Evolutionary conservation across 1,140 invertebrate genomes (phyloP).

Genomic region (Zaprionus camerounensis): DNA sequence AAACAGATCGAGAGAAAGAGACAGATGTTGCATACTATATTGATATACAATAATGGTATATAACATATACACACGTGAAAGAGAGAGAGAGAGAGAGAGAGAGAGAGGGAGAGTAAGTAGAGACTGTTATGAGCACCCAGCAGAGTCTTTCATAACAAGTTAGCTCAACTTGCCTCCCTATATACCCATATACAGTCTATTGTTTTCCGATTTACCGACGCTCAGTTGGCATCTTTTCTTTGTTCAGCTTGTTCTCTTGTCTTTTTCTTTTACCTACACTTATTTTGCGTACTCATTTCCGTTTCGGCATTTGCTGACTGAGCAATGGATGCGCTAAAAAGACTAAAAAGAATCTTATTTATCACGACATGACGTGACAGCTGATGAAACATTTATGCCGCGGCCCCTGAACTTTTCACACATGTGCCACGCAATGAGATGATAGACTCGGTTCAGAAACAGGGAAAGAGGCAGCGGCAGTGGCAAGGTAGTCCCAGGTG

Average conservation of each 20-base stretch:
- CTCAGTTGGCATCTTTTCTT: not conserved
- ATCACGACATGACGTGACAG: constrained; percentile 70
- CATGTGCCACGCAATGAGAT: constrained; percentile 10
- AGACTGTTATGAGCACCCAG: not conserved
- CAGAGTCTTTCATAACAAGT: not conserved
- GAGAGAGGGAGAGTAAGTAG: too few species aligned
- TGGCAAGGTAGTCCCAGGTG: constrained; percentile 10
- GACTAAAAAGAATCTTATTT: constrained; percentile 59
- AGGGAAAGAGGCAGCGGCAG: not conserved
- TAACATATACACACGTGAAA: not conserved
- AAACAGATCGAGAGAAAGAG: too few species aligned
- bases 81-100: too few species aligned
- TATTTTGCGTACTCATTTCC: constrained; percentile 73
- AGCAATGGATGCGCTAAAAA: constrained; percentile 63
- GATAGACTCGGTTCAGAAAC: constrained; percentile 10
- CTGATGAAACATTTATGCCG: constrained; percentile 75
- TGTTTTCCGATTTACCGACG: not conserved
- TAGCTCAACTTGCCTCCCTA: not conserved
- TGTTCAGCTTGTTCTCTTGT: not conserved
- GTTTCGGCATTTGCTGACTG: constrained; percentile 12
- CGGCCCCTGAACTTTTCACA: constrained; percentile 32
- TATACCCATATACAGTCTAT: not conserved
- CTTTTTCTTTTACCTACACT: not conserved
- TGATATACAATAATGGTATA: not conserved
- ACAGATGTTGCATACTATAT: too few species aligned